phyloP scores from a whole-genome alignment of 2,797 vertebrate genomes.

The Pristis pectinata region DNA sequence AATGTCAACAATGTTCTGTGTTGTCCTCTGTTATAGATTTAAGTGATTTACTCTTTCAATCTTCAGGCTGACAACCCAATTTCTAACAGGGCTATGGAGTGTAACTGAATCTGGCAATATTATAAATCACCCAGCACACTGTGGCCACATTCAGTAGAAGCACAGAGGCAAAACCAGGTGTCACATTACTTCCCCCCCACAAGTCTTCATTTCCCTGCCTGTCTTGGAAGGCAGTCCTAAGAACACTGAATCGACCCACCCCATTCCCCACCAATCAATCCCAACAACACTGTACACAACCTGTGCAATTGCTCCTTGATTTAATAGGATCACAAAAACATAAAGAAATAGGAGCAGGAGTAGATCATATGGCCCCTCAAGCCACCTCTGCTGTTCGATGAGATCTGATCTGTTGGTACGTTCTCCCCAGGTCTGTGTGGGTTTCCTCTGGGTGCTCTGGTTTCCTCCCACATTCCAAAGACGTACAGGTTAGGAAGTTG shows the following conservation, averaged over 20 bases:
- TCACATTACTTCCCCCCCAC: background rate
- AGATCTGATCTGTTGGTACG: no score
- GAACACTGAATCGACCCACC: background rate
- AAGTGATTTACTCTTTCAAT: conserved; percentile 37
- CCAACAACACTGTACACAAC: background rate
- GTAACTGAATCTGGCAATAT: conserved; percentile 31
- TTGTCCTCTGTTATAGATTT: conserved; percentile 26
- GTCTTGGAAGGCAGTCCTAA: background rate
- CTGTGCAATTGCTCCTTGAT: no score
- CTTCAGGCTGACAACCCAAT: conserved; percentile 34
- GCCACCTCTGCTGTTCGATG: no score
- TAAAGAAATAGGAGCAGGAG: no score
- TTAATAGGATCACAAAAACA: no score
- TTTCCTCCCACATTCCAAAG: no score
- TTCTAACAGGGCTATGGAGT: conserved; percentile 20
- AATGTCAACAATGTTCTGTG: background rate
- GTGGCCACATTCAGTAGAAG: background rate
- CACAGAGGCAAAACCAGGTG: background rate
- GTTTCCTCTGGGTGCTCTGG: no score
- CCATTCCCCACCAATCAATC: background rate
- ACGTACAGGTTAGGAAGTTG: no score
- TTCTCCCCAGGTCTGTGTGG: no score
- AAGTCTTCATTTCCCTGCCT: background rate
- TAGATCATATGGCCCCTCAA: no score
- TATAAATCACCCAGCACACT: conserved; percentile 13